These are phyloP conservation scores for Chitala chitala DNA, from an alignment of 2,113 vertebrate genomes.

Conservation along the genomic window DNA sequence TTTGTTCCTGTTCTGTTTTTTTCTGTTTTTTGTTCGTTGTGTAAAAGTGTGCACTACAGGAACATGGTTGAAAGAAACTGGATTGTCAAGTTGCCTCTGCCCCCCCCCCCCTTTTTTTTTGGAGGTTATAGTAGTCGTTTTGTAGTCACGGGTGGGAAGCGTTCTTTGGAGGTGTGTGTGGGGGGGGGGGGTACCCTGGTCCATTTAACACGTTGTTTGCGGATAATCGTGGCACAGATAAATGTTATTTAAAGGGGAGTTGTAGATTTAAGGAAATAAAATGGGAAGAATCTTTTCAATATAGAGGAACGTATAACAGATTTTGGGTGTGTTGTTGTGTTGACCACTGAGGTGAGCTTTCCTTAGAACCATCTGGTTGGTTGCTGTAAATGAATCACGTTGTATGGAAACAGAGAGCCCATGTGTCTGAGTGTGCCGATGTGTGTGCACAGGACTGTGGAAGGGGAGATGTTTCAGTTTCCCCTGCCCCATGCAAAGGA, in stretches of 20 bases:
- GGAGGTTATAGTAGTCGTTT: neutral
- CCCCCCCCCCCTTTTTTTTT: neutral
- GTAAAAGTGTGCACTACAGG: neutral
- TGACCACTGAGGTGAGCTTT: slow-evolving; percentile 6
- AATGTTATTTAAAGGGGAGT: slow-evolving; percentile 43
- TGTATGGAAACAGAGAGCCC: slow-evolving; percentile 29
- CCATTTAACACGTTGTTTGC: slow-evolving; percentile 39
- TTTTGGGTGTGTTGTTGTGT: neutral
- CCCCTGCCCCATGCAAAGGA: slow-evolving; percentile 17
- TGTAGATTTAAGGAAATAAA: slow-evolving; percentile 44
- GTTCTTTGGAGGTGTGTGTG: neutral
- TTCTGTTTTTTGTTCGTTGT: slow-evolving; percentile 11
- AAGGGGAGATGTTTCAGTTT: slow-evolving; percentile 38
- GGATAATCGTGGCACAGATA: slow-evolving; percentile 31
- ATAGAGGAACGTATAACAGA: neutral
- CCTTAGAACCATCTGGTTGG: slow-evolving; percentile 49
- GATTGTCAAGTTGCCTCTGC: slow-evolving; percentile 7
- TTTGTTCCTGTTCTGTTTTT: neutral
- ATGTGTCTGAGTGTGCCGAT: slow-evolving; percentile 6
- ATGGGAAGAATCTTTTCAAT: slow-evolving; percentile 28
- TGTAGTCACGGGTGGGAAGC: slow-evolving; percentile 7
- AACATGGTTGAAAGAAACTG: slow-evolving; percentile 2
- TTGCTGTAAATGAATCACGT: slow-evolving; percentile 26
- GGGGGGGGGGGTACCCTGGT: slow-evolving; percentile 13
- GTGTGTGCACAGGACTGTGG: slow-evolving; percentile 26